Conservation (phyloP, 2,113 vertebrate genomes). For the Steatornis caripensis region DNA sequence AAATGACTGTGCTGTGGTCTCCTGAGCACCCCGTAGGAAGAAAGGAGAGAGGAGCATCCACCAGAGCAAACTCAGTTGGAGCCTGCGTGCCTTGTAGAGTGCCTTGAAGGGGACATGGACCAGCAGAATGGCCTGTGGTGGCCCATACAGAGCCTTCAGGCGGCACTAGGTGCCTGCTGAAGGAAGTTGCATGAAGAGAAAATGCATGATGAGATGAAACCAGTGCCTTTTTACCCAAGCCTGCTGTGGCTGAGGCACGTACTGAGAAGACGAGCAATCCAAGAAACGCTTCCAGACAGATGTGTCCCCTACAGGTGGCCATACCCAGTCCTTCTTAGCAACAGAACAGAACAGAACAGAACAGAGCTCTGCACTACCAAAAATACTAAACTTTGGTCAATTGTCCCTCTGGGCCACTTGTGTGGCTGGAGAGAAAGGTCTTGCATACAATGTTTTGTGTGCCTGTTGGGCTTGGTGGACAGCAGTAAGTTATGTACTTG, state of each 20-base stretch:
- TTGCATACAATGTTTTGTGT: neutral
- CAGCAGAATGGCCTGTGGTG: fast-evolving
- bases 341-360: neutral
- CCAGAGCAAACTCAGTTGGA: fast-evolving
- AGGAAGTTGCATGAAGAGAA: neutral
- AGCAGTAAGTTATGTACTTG: neutral
- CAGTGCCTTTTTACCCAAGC: neutral
- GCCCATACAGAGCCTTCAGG: no score
- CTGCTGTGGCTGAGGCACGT: fast-evolving
- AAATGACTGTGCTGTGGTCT: neutral
- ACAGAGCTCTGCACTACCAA: fast-evolving
- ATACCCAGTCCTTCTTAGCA: neutral
- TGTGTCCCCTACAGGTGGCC: neutral
- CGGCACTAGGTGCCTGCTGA: neutral
- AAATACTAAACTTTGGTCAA: neutral
- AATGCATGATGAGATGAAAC: fast-evolving
- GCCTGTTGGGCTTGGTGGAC: neutral
- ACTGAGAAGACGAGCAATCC: neutral
- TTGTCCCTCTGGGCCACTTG: no score
- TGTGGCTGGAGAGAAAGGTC: neutral
- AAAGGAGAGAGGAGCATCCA: neutral
- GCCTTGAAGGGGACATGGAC: fast-evolving
- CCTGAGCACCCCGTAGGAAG: neutral
- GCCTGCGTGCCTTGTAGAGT: fast-evolving
- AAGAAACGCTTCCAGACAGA: neutral